Evolutionary conservation across 2,797 vertebrate genomes (phyloP), one percentile per base, ranked within the genome.

Genomic region (Pelodytes ibericus): DNA sequence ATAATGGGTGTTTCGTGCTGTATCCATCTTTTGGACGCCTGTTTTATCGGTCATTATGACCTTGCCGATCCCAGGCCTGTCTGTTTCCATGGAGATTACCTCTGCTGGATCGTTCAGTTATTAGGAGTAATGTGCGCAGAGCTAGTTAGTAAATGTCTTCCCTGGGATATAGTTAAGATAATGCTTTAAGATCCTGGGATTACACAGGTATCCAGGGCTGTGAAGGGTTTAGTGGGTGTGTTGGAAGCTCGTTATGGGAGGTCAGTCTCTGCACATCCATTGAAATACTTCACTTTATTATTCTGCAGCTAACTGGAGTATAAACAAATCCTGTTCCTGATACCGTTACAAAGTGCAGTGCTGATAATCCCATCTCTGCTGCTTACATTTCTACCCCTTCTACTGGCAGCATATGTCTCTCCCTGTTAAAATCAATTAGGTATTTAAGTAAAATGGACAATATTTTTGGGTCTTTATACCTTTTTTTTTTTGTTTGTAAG

Each of bases 11-110:
- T n/a, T n/a, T n/a, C 33, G 33, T 36, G 13, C 33, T 36, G 33
- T 36, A n/a, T n/a, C n/a, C n/a, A n/a, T n/a, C n/a, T n/a, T n/a
- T n/a, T n/a, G n/a, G n/a, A n/a, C n/a, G n/a, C n/a, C n/a, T n/a
- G n/a, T n/a, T n/a, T n/a, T n/a, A 9, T 31, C 33, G 59, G 67
- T 70, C 74, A 71, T 33, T 0, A 11, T 36, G 67, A 63, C 66
- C 75, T 77, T 77, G 61, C 36, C 47, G 51, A 25, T 71, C 60
- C 16, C n/a, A n/a, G 51, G 49, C 51, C 75, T 65, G 24, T 15
- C 1, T 16, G 74, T 71, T 77, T 47, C 68, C 61, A 71, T 77
- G 60, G 68, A 71, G 61, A 77, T 25, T 15, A 51, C 67, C 41
- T 71, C 3, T 30, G 27, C 25, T 18, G 18, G 41, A 3, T 24